Conservation (phyloP, 2,113 vertebrate species). For the Coptodon rendalli region DNA sequence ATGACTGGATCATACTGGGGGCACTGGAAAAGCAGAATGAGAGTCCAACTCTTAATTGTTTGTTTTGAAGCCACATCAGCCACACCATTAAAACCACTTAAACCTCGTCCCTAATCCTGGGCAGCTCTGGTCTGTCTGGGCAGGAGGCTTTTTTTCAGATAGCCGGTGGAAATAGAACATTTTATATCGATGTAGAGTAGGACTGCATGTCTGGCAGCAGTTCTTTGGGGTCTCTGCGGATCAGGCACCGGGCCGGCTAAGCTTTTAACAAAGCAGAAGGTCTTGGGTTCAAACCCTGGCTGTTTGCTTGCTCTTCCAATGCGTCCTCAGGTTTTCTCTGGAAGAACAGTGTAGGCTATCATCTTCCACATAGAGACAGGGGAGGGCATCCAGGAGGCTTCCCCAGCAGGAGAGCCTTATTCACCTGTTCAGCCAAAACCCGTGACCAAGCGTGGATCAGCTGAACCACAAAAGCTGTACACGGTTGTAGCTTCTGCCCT, state of each 20-base stretch:
- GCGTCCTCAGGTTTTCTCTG: background rate
- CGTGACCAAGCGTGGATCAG: background rate
- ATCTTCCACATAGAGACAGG: background rate
- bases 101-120: background rate
- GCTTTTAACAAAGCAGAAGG: background rate
- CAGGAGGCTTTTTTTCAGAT: background rate
- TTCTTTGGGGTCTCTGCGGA: background rate
- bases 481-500: background rate
- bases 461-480: background rate
- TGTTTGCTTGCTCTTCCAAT: background rate
- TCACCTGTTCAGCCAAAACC: background rate
- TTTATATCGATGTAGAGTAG: no score
- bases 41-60: background rate
- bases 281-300: background rate
- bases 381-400: background rate
- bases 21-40: background rate
- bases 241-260: rapidly evolving
- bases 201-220: background rate
- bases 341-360: background rate
- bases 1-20: background rate
- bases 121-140: background rate
- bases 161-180: background rate
- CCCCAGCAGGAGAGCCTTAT: background rate
- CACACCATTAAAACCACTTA: background rate
- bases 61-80: background rate